Evolutionary conservation across 2,113 vertebrate species (phyloP).

Genomic region (Sebastes schlegelii): DNA sequence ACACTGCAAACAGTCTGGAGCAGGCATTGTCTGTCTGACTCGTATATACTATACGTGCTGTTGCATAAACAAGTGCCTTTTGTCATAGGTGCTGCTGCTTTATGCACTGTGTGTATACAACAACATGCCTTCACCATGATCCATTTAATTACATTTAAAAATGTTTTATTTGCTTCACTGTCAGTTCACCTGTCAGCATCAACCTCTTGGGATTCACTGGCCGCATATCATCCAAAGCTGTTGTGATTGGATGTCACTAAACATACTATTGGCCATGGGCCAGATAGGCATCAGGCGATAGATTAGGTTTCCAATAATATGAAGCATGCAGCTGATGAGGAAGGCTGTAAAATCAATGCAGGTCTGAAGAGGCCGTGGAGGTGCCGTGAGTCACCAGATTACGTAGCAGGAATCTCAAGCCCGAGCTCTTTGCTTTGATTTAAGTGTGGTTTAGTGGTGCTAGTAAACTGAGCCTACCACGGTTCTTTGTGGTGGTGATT

Average conservation of each 20-base stretch:
- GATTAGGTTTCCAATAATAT: slow-evolving; percentile 69
- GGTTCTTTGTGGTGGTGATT: slow-evolving; percentile 30
- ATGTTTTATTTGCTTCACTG: slow-evolving; percentile 1
- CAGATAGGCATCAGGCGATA: slow-evolving; percentile 62
- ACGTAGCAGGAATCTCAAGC: slow-evolving; percentile 46
- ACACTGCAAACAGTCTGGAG: slow-evolving; percentile 68
- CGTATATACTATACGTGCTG: slow-evolving; percentile 35
- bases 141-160: slow-evolving; percentile 6
- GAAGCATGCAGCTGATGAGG: slow-evolving; percentile 63
- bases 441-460: slow-evolving; percentile 50
- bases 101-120: neutral
- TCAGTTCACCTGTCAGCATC: slow-evolving; percentile 25
- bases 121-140: neutral
- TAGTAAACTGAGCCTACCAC: slow-evolving; percentile 40
- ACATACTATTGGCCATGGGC: slow-evolving; percentile 51
- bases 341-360: slow-evolving; percentile 74
- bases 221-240: slow-evolving; percentile 41
- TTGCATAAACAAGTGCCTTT: slow-evolving; percentile 44
- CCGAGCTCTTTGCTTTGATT: slow-evolving; percentile 44
- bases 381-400: slow-evolving; percentile 58
- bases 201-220: slow-evolving; percentile 13
- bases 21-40: slow-evolving; percentile 58
- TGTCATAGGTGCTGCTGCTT: neutral
- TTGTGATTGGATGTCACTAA: slow-evolving; percentile 60
- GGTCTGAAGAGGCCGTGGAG: slow-evolving; percentile 60